Percentiles rank a stretch among this genome's conserved stretches.
Evolutionary conservation across 2,797 vertebrate genomes (phyloP).

Genomic region (Mormyrus hasselquistii): DNA sequence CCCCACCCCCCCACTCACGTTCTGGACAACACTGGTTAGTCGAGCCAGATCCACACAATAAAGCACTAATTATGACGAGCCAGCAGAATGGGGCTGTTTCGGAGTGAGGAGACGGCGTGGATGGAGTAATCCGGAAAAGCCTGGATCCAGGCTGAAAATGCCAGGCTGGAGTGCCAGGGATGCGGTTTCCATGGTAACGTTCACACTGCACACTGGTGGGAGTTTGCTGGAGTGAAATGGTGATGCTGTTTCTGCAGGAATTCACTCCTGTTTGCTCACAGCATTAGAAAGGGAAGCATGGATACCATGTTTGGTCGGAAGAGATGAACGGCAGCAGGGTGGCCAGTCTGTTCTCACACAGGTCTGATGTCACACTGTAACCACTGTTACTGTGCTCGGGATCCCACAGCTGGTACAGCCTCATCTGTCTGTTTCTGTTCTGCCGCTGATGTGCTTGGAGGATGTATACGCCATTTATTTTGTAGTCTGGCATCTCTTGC

Average conservation of each 20-base stretch:
- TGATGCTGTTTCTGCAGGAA: background rate
- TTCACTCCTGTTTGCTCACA: background rate
- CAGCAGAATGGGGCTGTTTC: background rate
- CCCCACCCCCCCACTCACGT: background rate
- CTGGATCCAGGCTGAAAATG: background rate
- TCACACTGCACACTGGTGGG: background rate
- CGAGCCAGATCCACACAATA: background rate
- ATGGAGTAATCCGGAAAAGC: background rate
- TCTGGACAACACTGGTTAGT: background rate
- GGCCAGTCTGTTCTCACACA: background rate
- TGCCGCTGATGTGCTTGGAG: background rate
- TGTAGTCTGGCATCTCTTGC: background rate
- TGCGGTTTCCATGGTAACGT: constrained; percentile 21
- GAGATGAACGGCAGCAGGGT: background rate
- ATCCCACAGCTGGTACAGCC: background rate
- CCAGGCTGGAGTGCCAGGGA: background rate
- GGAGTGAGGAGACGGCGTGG: background rate
- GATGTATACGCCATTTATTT: background rate
- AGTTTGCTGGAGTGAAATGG: background rate
- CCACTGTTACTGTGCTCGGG: background rate
- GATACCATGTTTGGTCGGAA: background rate
- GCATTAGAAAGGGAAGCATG: background rate
- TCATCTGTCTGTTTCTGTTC: too few species aligned
- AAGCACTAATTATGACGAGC: background rate
- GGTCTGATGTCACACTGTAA: background rate